Conservation (phyloP, 2,888 invertebrate species). For the Sepiola atlantica region DNA sequence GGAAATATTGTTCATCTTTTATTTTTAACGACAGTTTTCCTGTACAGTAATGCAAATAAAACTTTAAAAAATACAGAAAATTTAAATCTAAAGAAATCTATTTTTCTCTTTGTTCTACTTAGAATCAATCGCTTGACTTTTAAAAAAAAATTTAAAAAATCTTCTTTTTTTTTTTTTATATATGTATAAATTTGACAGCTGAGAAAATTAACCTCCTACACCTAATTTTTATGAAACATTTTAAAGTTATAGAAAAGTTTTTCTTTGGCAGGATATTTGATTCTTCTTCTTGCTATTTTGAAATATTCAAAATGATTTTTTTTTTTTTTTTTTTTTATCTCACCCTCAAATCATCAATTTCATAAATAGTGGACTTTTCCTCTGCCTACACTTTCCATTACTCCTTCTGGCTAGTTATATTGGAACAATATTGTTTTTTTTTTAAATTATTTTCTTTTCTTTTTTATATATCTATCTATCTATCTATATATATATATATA, state of each 20-base stretch:
- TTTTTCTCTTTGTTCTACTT: background rate
- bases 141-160: no score
- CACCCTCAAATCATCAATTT: background rate
- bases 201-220: background rate
- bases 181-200: background rate
- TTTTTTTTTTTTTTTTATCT: no score
- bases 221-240: background rate
- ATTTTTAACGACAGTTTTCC: background rate
- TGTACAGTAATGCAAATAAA: background rate
- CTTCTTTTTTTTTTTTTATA: no score
- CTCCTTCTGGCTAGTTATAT: background rate
- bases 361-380: background rate
- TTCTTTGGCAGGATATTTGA: background rate
- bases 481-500: no score
- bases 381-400: background rate
- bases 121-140: background rate
- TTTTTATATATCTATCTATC: no score
- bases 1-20: background rate
- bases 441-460: background rate
- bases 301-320: background rate
- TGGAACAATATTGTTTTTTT: background rate
- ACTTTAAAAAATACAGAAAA: background rate
- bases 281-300: slow-evolving; percentile 9
- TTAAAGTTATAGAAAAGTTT: background rate
- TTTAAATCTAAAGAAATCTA: background rate